phyloP scores from a whole-genome alignment of 2,113 vertebrate species.

The Actinemys pallida region DNA sequence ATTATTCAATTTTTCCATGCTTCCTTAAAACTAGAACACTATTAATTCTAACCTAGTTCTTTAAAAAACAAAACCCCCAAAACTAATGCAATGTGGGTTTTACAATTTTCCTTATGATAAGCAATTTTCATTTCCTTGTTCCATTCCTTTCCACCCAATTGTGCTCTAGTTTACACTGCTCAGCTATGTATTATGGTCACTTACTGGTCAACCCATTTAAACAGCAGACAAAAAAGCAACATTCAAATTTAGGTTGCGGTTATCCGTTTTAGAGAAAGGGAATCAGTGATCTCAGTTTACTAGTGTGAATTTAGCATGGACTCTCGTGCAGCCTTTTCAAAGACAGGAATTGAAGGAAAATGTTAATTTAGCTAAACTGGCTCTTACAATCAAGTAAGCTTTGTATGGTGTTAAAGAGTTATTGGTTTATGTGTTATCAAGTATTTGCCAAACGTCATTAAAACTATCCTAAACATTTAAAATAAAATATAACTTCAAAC shows the following conservation, averaged over 20 bases:
- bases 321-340: rapidly evolving
- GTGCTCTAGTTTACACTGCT: constrained; percentile 1
- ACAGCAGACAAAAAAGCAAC: neutral
- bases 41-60: neutral
- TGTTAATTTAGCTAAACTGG: neutral
- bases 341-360: neutral
- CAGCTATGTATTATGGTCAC: neutral
- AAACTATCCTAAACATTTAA: neutral
- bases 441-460: neutral
- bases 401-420: neutral
- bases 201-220: neutral
- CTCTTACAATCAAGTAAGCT: neutral
- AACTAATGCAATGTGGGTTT: neutral
- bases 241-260: neutral
- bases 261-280: neutral
- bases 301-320: neutral
- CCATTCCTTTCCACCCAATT: constrained; percentile 1
- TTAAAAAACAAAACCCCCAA: neutral
- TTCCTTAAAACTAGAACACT: neutral
- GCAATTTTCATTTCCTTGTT: constrained; percentile 32
- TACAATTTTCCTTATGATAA: neutral
- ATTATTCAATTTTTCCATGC: neutral
- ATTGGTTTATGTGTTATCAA: neutral
- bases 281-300: neutral
- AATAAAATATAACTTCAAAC: too few relatives aligned